Evolutionary conservation across 2,113 vertebrate species (phyloP), one percentile per base, ranked within the genome.

Genomic region (Lepus timidus): DNA sequence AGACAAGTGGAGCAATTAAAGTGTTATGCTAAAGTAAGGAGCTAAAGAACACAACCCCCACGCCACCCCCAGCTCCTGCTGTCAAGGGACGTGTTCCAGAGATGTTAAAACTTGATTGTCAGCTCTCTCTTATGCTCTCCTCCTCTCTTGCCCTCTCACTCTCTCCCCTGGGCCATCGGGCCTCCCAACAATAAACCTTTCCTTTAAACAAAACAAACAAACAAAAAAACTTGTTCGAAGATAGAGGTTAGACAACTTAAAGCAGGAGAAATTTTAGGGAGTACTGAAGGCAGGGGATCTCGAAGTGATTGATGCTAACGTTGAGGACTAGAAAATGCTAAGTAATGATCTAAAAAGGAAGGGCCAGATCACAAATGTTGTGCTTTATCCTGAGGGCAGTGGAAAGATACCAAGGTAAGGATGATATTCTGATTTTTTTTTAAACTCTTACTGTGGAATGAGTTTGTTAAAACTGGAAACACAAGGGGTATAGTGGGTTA

Each of bases 261-360:
- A 88, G 31, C 64, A 88, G 87, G 25, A 85, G 36, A 78, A 95
- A 95, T 85, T 39, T 44, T 82, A 67, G 49, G 51, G 9, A 85
- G 52, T 14, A 31, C 29, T 1, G 65, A 71, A 2, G 3, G 22
- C 31, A 44, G 49, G 84, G 70, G 19, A 76, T 85, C 75, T 65
- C 84, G 33, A 76, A 92, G 20, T 84, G 70, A 22, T n/a, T 76
- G n/a, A 44, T 85, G 74, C 65, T 81, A 27, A 88, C 71, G 11
- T 3, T 82, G 78, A 90, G 71, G 44, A 6, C 33, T 84, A 71
- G 81, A 83, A 86, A 86, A 80, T 25, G 31, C 10, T 61, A 10
- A 94, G 20, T 70, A 75, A 86, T 74, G 7, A 94, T 51, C 65
- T 39, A 61, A 27, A 65, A 86, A 91, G 29, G 73, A 55, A 17